Evolutionary conservation across 2,888 invertebrate species (phyloP), one percentile per base, ranked within the genome.

Genomic region (Polia nebulosa): DNA sequence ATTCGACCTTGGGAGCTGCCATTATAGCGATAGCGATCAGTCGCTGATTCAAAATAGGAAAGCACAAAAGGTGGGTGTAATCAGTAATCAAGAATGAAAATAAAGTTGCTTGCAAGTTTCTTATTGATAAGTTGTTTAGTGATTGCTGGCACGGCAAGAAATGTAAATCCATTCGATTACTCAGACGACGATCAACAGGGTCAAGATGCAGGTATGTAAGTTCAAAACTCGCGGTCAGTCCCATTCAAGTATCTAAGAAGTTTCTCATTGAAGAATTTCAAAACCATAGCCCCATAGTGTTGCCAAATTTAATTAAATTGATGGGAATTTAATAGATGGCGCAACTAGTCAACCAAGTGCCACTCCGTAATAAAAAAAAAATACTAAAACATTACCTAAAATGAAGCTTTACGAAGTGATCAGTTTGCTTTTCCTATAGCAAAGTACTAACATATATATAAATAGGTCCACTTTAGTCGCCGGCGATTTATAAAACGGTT

Each of bases 201-300:
- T 53, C 36, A 53, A 64, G 39, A 17, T 29, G 41, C n/a, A 64
- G 70, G 70, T 65, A 72, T 74, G 71, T 68, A 68, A 51, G 51
- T 57, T 76, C 20, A 57, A 72, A 76, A 45, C n/a, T 53, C 76
- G 52, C 76, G 69, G 67, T 45, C 11, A 32, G 2, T 20, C 17
- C 74, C 32, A 34, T 27, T 34, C 22, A 22, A 22, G 34, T 52
- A 11, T 6, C n/a, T 41, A 22, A 3, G 20, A 11, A 22, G 13
- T 51, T 9, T 45, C 32, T 32, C 27, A 59, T 47, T 70, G 45
- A 70, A 22, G 34, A 49, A 9, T n/a, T 69, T 36, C 8, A 9
- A 51, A 29, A 51, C 29, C 29, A 32, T 20, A 20, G 51, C 2
- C n/a, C 11, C 49, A 25, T 34, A 59, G 39, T 41, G 73, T 41